Percentiles rank a stretch among this genome's conserved stretches.
These are phyloP conservation scores for Melanotaenia duboulayi DNA, from an alignment of 2,113 vertebrate genomes.

Conservation along the genomic window DNA sequence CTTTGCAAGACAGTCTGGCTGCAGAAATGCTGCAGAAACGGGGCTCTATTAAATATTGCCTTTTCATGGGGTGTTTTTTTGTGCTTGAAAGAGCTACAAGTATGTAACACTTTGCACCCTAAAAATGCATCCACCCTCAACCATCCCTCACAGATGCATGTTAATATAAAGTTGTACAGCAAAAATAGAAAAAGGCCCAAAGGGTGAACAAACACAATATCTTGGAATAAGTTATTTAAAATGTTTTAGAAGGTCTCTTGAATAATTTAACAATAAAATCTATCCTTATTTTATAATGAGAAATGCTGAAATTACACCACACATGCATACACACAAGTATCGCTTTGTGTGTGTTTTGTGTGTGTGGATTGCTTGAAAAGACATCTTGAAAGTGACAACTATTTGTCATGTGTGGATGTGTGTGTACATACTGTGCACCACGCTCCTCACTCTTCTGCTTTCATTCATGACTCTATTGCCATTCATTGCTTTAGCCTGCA, in stretches of 20 bases:
- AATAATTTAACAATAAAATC: background rate
- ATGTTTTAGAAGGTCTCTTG: background rate
- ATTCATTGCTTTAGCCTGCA: slow-evolving; percentile 36
- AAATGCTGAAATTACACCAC: background rate
- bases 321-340: background rate
- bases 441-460: slow-evolving; percentile 8
- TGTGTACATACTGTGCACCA: background rate
- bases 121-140: no score
- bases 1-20: no score
- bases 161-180: no score
- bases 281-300: background rate
- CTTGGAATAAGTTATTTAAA: background rate
- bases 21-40: no score
- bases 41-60: no score
- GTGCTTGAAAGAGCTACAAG: no score
- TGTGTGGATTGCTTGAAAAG: slow-evolving; percentile 6
- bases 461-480: slow-evolving; percentile 52
- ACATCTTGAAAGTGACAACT: background rate
- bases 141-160: no score
- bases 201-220: background rate
- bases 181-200: no score
- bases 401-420: background rate
- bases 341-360: background rate
- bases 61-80: no score
- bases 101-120: no score